These are phyloP conservation scores for Polymixis flavicincta DNA, from an alignment of 2,888 invertebrate genomes.

Conservation along the genomic window DNA sequence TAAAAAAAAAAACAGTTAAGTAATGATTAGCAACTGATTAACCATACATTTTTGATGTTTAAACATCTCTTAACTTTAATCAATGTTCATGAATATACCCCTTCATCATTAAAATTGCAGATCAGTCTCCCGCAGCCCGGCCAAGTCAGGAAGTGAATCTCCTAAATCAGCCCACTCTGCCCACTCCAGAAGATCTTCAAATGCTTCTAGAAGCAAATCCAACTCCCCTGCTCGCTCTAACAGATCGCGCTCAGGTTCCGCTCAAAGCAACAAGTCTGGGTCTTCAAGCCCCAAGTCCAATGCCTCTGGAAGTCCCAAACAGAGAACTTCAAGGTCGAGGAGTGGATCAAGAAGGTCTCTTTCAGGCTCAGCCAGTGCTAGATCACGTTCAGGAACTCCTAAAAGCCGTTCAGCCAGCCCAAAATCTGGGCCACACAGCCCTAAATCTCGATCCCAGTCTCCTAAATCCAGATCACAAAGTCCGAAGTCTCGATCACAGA, in stretches of 20 bases:
- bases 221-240: slow-evolving; percentile 85
- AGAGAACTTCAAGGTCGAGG: slow-evolving; percentile 80
- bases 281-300: slow-evolving; percentile 86
- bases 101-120: slow-evolving; percentile 76
- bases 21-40: no score
- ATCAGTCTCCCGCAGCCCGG: slow-evolving; percentile 84
- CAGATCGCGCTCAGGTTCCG: slow-evolving; percentile 81
- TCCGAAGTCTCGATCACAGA: slow-evolving; percentile 80
- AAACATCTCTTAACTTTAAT: no score
- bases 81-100: no score
- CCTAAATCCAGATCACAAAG: slow-evolving; percentile 78
- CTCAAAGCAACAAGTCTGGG: slow-evolving; percentile 86
- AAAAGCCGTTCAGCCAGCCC: slow-evolving; percentile 76
- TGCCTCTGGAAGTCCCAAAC: slow-evolving; percentile 83
- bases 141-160: slow-evolving; percentile 85
- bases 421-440: slow-evolving; percentile 75
- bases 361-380: slow-evolving; percentile 77
- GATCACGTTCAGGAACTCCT: slow-evolving; percentile 78
- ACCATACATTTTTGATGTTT: no score
- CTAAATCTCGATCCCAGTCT: slow-evolving; percentile 72
- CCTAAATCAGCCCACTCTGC: slow-evolving; percentile 83
- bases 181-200: slow-evolving; percentile 82
- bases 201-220: slow-evolving; percentile 85
- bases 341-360: slow-evolving; percentile 81
- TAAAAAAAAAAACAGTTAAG: no score